Evolutionary conservation across 2,113 vertebrate genomes (phyloP).

Genomic region (Peucedramus taeniatus): DNA sequence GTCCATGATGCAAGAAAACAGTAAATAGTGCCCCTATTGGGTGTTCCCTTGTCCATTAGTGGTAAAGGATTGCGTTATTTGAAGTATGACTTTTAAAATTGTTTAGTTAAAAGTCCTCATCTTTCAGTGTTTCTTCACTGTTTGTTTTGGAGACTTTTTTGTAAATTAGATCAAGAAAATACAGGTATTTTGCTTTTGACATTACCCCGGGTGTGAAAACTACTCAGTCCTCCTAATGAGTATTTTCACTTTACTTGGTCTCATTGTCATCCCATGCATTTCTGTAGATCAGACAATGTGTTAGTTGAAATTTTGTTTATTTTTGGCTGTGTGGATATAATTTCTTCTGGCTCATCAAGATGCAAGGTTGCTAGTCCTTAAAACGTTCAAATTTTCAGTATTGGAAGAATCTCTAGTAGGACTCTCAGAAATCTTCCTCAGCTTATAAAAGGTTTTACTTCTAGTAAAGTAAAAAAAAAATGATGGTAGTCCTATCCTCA

Average conservation of each 20-base stretch:
- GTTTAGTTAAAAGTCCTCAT: background rate
- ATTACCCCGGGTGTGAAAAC: background rate
- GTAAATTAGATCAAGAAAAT: background rate
- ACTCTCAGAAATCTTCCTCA: background rate
- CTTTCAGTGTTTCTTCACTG: background rate
- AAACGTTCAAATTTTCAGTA: background rate
- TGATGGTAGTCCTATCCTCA: background rate
- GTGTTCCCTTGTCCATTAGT: background rate
- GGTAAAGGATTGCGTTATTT: background rate
- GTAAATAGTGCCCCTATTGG: background rate
- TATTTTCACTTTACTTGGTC: background rate
- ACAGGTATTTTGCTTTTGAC: background rate
- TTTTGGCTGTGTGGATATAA: rapidly evolving
- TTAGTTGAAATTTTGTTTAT: background rate
- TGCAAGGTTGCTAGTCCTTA: rapidly evolving
- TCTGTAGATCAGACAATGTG: background rate
- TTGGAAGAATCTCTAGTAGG: background rate
- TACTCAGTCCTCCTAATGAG: background rate
- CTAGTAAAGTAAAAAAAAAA: background rate
- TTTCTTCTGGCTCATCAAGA: background rate
- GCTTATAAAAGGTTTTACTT: background rate
- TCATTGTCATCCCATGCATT: background rate
- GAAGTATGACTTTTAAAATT: background rate
- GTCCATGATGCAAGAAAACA: background rate
- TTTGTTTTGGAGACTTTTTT: background rate